Evolutionary conservation across 2,888 invertebrate genomes (phyloP).

Genomic region (Pterostichus niger): DNA sequence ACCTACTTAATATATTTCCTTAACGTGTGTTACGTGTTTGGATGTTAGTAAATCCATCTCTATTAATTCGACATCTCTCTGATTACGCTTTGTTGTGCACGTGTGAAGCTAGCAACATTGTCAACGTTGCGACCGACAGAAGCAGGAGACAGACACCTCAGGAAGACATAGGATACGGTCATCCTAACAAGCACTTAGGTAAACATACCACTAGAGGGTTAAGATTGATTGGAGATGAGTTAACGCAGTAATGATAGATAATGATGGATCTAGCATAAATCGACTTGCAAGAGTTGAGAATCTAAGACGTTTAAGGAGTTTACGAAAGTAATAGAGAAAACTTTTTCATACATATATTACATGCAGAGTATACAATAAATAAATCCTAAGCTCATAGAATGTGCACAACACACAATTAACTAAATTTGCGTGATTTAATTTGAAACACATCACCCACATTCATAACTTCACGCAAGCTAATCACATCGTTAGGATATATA

Average conservation of each 20-base stretch:
- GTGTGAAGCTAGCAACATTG: conserved; percentile 1
- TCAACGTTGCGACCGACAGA: background rate
- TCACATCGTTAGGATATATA: too few species aligned
- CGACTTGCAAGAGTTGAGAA: too few species aligned
- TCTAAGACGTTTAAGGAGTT: too few species aligned
- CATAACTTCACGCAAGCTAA: too few species aligned
- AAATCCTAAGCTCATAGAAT: too few species aligned
- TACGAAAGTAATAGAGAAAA: too few species aligned
- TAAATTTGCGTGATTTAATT: too few species aligned
- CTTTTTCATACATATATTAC: too few species aligned
- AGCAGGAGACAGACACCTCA: conserved; percentile 2
- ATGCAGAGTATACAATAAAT: too few species aligned
- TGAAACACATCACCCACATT: too few species aligned
- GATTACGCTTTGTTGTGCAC: conserved; percentile 53
- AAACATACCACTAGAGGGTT: conserved; percentile 8
- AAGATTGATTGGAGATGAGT: conserved; percentile 32
- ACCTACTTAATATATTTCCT: conserved; percentile 6
- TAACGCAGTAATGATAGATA: conserved; percentile 23
- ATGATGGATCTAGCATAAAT: conserved; percentile 2
- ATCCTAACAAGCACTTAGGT: background rate
- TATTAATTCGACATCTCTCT: conserved; percentile 58
- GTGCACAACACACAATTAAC: too few species aligned
- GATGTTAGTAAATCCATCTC: conserved; percentile 52
- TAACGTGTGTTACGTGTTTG: conserved; percentile 13
- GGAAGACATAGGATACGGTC: background rate